These are phyloP conservation scores for Momotus momota DNA, from an alignment of 2,797 vertebrate species.

Conservation along the genomic window DNA sequence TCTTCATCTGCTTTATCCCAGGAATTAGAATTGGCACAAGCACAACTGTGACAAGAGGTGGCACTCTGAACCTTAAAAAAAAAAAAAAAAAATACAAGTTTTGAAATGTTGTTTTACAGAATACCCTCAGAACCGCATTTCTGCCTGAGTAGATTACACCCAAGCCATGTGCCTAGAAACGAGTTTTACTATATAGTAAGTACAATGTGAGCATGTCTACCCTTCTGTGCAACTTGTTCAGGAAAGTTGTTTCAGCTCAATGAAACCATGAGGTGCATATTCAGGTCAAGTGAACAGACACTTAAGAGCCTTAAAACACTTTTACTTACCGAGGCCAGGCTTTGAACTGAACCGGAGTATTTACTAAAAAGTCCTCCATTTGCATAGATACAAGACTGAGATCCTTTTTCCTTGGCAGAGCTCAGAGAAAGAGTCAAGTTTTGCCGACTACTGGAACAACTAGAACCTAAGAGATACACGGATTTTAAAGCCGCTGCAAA, in stretches of 20 bases:
- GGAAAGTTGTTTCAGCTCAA: not conserved
- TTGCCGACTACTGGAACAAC: slow-evolving; percentile 84
- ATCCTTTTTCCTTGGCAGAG: slow-evolving; percentile 84
- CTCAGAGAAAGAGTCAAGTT: slow-evolving; percentile 88
- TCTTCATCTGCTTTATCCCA: slow-evolving; percentile 89
- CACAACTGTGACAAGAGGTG: slow-evolving; percentile 91
- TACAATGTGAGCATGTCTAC: not conserved
- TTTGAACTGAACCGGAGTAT: slow-evolving; percentile 89
- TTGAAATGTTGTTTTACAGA: not conserved
- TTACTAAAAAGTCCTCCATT: slow-evolving; percentile 86
- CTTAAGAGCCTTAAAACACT: not conserved
- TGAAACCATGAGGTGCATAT: not conserved
- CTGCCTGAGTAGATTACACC: not conserved
- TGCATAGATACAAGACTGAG: slow-evolving; percentile 80
- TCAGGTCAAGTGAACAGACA: not conserved
- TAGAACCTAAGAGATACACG: slow-evolving; percentile 79
- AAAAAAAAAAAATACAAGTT: not conserved
- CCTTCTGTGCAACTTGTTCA: not conserved
- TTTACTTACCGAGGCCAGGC: slow-evolving; percentile 89
- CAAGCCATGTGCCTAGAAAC: not conserved
- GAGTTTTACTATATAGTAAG: not conserved
- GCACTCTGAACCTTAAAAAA: slow-evolving; percentile 87
- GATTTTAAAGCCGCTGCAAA: not conserved
- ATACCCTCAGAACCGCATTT: not conserved
- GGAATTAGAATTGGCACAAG: slow-evolving; percentile 87